These are phyloP conservation scores for Operophtera brumata DNA, from an alignment of 2,888 invertebrate species.

Conservation along the genomic window DNA sequence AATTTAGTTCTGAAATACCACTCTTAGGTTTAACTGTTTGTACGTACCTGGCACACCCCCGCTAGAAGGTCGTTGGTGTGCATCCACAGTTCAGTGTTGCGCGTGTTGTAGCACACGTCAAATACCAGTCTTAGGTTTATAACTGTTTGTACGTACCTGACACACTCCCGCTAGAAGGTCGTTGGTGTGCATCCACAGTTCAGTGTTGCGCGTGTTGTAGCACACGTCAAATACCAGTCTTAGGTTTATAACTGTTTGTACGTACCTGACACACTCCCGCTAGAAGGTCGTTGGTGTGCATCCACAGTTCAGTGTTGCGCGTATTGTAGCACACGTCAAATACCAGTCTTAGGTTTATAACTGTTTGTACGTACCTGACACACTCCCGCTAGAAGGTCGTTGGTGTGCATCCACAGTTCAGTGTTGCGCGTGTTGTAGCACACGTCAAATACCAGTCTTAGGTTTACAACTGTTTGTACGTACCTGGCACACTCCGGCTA, in stretches of 20 bases:
- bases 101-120: conserved; percentile 82
- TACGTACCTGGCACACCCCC: conserved; percentile 82
- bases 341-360: too few relatives aligned
- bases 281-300: conserved; percentile 84
- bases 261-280: conserved; percentile 84
- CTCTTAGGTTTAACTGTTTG: too few relatives aligned
- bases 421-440: conserved; percentile 83
- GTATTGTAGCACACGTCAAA: conserved; percentile 85
- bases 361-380: conserved; percentile 78
- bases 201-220: conserved; percentile 81
- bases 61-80: conserved; percentile 86
- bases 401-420: conserved; percentile 82
- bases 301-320: conserved; percentile 81
- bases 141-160: conserved; percentile 64
- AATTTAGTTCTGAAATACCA: too few relatives aligned
- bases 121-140: too few relatives aligned
- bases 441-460: conserved; percentile 85
- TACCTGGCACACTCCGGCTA: conserved; percentile 86
- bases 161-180: conserved; percentile 88
- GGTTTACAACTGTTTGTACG: too few relatives aligned
- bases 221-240: conserved; percentile 87
- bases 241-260: too few relatives aligned
- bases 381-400: conserved; percentile 87
- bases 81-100: conserved; percentile 82
- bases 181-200: conserved; percentile 83